Evolutionary conservation across 35 echinoderm and acorn worm species (phyloP).

Genomic region (Ophioderma brevispina): DNA sequence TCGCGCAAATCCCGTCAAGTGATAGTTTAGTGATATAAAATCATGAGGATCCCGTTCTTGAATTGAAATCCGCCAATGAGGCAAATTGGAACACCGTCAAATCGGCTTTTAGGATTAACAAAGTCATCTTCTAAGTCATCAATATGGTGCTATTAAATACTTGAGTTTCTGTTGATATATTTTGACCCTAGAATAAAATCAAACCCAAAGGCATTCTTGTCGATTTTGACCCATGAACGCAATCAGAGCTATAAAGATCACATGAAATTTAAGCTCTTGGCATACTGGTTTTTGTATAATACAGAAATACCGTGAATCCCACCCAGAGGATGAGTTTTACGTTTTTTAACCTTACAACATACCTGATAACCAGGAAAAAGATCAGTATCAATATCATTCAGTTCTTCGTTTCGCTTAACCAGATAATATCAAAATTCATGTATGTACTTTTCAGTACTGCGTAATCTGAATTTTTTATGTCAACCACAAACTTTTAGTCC

Average conservation of each 20-base stretch:
- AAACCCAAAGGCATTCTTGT: neutral
- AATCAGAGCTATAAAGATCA: constrained; percentile 21
- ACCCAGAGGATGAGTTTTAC: neutral
- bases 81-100: neutral
- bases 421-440: constrained; percentile 28
- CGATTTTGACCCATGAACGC: constrained; percentile 30
- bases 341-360: neutral
- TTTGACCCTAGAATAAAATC: constrained; percentile 9
- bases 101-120: constrained; percentile 7
- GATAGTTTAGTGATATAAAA: neutral
- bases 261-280: neutral
- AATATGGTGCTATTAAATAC: neutral
- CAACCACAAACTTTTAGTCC: constrained; percentile 19
- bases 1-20: neutral
- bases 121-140: constrained; percentile 18
- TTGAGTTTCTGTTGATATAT: constrained; percentile 24
- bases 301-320: constrained; percentile 34
- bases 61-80: constrained; percentile 7
- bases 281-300: neutral
- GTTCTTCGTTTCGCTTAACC: constrained; percentile 43
- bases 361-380: constrained; percentile 24
- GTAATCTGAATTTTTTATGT: neutral
- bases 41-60: constrained; percentile 18
- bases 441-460: constrained; percentile 8
- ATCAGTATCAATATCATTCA: neutral